Percentiles rank a stretch among this genome's conserved stretches.
Evolutionary conservation across 2,113 vertebrate genomes (phyloP).

Genomic region (Rhipidura dahli): DNA sequence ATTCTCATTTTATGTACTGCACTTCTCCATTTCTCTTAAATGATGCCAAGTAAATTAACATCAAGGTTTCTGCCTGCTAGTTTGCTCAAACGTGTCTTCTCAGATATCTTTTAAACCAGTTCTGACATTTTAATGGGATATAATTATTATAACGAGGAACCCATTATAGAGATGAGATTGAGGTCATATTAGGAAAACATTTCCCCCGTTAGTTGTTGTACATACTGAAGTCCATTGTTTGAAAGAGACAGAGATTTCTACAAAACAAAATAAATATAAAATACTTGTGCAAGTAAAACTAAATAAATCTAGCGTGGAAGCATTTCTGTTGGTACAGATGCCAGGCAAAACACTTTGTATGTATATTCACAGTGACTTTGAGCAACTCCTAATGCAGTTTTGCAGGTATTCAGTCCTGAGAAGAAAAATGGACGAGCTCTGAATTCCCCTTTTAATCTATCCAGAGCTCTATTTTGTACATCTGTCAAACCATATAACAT

Average conservation of each 20-base stretch:
- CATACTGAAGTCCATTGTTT: not conserved
- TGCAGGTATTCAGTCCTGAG: not conserved
- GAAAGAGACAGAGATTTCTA: not conserved
- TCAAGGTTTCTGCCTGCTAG: not conserved
- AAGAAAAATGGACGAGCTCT: not conserved
- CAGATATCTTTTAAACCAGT: conserved; percentile 14
- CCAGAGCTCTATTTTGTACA: not conserved
- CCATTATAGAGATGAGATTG: not conserved
- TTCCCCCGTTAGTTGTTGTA: not conserved
- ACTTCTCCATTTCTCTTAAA: not conserved
- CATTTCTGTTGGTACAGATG: not conserved
- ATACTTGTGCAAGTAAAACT: not conserved
- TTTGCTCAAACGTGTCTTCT: conserved; percentile 9
- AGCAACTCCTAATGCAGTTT: conserved; percentile 1
- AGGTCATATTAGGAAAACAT: conserved; percentile 37
- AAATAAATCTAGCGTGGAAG: not conserved
- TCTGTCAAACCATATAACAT: not conserved
- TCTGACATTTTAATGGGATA: conserved; percentile 34
- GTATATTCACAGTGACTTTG: not conserved
- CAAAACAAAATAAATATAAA: not conserved
- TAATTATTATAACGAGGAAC: conserved; percentile 29
- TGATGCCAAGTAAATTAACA: conserved; percentile 33
- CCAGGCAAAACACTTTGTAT: not conserved
- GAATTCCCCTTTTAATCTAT: not conserved
- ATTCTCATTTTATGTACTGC: conserved; percentile 2